Conservation (phyloP, 2,888 invertebrate genomes). For the Megaustenia siamemsis region DNA sequence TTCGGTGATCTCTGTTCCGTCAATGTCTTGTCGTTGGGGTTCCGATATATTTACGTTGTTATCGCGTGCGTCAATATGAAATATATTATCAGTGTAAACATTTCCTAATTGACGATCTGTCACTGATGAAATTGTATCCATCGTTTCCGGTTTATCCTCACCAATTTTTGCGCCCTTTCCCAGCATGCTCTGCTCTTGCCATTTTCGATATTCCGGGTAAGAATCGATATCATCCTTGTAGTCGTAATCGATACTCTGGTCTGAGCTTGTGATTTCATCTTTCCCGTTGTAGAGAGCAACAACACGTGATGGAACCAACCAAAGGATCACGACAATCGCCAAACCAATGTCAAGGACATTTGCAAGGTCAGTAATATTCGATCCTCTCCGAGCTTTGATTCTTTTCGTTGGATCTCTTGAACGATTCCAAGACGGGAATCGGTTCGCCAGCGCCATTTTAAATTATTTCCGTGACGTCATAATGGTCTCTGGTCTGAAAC, state of each 20-base stretch:
- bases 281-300: neutral
- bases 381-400: neutral
- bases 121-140: neutral
- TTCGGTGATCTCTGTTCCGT: neutral
- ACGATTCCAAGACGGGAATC: neutral
- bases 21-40: neutral
- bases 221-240: slow-evolving; percentile 15
- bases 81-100: neutral
- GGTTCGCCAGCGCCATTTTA: too few relatives aligned
- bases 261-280: neutral
- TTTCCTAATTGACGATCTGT: neutral
- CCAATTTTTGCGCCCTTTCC: slow-evolving; percentile 45
- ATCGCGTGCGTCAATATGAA: neutral
- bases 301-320: neutral
- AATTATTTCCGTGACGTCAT: too few relatives aligned
- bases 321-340: neutral
- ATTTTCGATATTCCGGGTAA: slow-evolving; percentile 11
- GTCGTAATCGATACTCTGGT: slow-evolving; percentile 10
- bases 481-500: too few relatives aligned
- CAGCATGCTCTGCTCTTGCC: slow-evolving; percentile 39
- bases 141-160: neutral
- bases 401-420: neutral
- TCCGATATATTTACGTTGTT: neutral
- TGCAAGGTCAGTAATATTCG: neutral
- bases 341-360: neutral